phyloP scores from a whole-genome alignment of 2,888 invertebrate genomes.

The Oeneis ivallda region DNA sequence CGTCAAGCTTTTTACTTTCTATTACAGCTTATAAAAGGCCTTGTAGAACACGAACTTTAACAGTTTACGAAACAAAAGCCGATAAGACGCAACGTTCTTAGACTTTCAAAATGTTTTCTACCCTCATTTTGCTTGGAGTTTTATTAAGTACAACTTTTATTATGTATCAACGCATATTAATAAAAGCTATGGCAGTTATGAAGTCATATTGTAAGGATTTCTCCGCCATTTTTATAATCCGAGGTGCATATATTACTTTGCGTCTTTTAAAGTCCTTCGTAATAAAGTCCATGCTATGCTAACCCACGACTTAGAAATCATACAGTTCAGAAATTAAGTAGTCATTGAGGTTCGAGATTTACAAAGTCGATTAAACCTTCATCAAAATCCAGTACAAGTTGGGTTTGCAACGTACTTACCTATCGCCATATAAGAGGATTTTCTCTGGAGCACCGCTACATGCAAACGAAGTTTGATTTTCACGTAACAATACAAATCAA shows the following conservation, averaged over 20 bases:
- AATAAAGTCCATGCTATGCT: not conserved
- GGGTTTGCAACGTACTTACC: too few species aligned
- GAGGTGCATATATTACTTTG: not conserved
- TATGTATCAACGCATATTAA: conserved; percentile 9
- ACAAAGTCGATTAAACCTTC: too few species aligned
- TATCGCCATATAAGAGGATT: too few species aligned
- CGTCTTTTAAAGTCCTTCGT: conserved; percentile 10
- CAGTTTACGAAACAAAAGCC: conserved; percentile 5
- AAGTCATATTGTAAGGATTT: conserved; percentile 8
- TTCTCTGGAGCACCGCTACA: too few species aligned
- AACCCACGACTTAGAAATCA: not conserved
- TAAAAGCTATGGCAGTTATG: conserved; percentile 8
- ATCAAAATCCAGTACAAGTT: too few species aligned
- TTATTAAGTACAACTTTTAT: conserved; percentile 14
- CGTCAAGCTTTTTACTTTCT: not conserved
- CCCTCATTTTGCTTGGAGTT: not conserved
- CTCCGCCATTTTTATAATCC: not conserved
- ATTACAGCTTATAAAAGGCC: not conserved
- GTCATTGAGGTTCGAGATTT: too few species aligned
- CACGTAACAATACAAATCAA: too few species aligned
- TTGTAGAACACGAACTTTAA: not conserved
- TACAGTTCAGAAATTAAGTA: not conserved
- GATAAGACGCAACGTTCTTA: not conserved
- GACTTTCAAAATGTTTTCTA: not conserved
- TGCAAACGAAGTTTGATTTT: too few species aligned